phyloP scores from a whole-genome alignment of 2,797 vertebrate genomes.

The Saxicola maurus region DNA sequence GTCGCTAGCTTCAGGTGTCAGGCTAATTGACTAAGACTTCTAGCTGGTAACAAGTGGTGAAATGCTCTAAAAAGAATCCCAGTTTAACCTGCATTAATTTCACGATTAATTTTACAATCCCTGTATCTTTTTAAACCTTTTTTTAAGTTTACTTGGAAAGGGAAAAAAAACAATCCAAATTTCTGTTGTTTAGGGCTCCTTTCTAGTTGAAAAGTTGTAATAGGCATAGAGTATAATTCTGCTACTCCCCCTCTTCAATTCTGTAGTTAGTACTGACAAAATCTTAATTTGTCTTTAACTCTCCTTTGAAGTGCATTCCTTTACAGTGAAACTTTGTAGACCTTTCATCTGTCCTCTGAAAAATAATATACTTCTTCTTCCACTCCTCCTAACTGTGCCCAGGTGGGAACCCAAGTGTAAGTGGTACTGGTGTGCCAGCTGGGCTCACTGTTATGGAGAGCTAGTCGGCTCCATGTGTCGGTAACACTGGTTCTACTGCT shows the following conservation, averaged over 20 bases:
- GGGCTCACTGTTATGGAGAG: rapidly evolving
- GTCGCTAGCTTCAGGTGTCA: not conserved
- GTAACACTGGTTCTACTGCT: not conserved
- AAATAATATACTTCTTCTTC: not conserved
- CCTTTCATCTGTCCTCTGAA: not conserved
- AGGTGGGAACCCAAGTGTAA: not conserved
- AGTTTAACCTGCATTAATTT: not conserved
- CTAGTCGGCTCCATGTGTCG: not conserved
- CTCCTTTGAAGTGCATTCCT: constrained; percentile 32
- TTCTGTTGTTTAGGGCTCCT: not conserved
- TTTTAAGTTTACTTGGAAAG: not conserved
- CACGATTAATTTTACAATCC: too few species aligned
- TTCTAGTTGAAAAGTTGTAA: not conserved
- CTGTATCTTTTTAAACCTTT: not conserved
- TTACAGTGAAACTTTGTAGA: not conserved
- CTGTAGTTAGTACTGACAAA: not conserved
- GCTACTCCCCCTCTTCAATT: not conserved
- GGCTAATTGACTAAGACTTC: not conserved
- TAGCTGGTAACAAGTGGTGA: not conserved
- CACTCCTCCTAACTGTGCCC: not conserved
- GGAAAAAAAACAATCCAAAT: not conserved
- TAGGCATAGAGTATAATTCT: not conserved
- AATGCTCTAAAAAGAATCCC: not conserved
- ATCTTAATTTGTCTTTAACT: not conserved
- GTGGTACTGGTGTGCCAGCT: not conserved